Evolutionary conservation across 2,888 invertebrate species (phyloP).

Genomic region (Cosmia trapezina): DNA sequence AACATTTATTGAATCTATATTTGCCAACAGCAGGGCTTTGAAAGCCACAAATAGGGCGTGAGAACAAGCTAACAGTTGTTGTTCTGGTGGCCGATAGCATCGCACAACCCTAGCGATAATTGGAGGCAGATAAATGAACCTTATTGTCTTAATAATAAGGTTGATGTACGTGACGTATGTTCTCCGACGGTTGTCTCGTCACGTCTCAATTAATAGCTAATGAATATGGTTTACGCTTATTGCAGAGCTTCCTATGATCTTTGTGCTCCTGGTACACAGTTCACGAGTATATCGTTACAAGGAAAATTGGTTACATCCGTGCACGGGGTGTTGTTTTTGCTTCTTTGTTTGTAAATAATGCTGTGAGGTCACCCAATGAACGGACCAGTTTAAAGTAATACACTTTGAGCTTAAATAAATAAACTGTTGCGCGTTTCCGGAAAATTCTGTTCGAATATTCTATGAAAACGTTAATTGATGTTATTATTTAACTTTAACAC

Average conservation of each 20-base stretch:
- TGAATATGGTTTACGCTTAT: slow-evolving; percentile 73
- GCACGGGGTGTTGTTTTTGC: slow-evolving; percentile 34
- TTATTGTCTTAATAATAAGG: slow-evolving; percentile 65
- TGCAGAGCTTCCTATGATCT: slow-evolving; percentile 73
- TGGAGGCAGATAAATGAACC: slow-evolving; percentile 64
- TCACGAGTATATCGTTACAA: slow-evolving; percentile 44
- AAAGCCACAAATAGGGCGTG: slow-evolving; percentile 81
- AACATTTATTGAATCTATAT: slow-evolving; percentile 73
- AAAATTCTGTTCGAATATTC: slow-evolving; percentile 22
- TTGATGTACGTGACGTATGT: slow-evolving; percentile 51
- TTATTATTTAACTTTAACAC: slow-evolving; percentile 41
- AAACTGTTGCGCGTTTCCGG: slow-evolving; percentile 38
- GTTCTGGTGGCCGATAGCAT: slow-evolving; percentile 71
- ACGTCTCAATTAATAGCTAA: slow-evolving; percentile 82
- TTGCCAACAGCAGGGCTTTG: slow-evolving; percentile 73
- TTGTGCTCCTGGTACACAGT: slow-evolving; percentile 56
- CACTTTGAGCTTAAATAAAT: slow-evolving; percentile 40
- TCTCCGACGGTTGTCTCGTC: slow-evolving; percentile 71
- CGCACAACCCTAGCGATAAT: slow-evolving; percentile 64
- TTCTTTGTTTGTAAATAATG: slow-evolving; percentile 58
- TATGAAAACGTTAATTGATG: slow-evolving; percentile 24
- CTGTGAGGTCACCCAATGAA: slow-evolving; percentile 35
- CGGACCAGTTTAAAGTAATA: slow-evolving; percentile 18
- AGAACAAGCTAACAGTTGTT: slow-evolving; percentile 79
- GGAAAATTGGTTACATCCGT: slow-evolving; percentile 62